Percentiles rank a stretch among this genome's conserved stretches.
Evolutionary conservation across 2,113 vertebrate species (phyloP).

Genomic region (Pituophis catenifer): DNA sequence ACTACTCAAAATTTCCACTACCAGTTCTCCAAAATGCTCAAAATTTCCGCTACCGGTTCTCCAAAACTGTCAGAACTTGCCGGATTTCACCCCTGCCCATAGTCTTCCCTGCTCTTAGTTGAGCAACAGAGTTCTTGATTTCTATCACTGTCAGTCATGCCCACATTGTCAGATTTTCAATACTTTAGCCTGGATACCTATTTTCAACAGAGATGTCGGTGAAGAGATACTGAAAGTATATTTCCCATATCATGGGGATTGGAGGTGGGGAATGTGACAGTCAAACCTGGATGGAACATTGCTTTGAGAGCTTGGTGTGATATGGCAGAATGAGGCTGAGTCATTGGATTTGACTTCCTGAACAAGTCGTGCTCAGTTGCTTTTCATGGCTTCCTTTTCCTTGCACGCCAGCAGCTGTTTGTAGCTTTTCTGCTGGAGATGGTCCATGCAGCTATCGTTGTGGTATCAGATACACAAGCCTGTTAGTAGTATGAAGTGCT

Average conservation of each 20-base stretch:
- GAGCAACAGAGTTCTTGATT: background rate
- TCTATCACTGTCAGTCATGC: background rate
- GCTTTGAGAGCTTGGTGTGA: background rate
- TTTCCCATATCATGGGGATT: background rate
- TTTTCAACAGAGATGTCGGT: background rate
- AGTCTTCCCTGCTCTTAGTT: background rate
- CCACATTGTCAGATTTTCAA: background rate
- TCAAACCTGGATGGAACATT: background rate
- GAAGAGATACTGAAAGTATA: background rate
- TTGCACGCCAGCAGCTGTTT: background rate
- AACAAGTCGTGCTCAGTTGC: background rate
- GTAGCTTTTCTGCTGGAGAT: background rate
- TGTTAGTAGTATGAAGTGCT: background rate
- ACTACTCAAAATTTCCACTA: no score
- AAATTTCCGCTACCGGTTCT: no score
- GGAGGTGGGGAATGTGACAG: background rate
- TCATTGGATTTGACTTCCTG: background rate
- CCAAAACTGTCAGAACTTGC: no score
- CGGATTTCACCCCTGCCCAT: background rate
- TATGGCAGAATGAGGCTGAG: background rate
- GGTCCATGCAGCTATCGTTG: background rate
- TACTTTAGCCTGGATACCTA: background rate
- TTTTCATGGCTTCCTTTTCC: background rate
- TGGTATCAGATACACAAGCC: background rate
- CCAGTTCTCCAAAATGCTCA: no score